Conservation (phyloP, 2,113 vertebrate species). For the Semicossyphus pulcher region DNA sequence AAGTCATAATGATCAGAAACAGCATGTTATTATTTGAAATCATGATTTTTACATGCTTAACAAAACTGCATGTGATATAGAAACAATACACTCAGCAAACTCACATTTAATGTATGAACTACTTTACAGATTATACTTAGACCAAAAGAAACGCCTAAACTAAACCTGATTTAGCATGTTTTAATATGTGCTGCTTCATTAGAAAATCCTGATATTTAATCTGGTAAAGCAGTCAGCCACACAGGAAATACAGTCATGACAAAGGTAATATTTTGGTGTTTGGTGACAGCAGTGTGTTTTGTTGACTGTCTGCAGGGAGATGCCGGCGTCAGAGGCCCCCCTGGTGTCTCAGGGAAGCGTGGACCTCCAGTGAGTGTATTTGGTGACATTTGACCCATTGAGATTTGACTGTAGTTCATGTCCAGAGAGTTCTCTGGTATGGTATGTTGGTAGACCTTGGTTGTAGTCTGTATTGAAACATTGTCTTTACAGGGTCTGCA, state of each 20-base stretch:
- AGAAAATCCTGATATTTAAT: too few relatives aligned
- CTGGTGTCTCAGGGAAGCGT: conserved; percentile 78
- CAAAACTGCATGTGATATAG: too few relatives aligned
- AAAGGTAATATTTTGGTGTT: neutral
- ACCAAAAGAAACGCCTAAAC: too few relatives aligned
- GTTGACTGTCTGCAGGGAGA: conserved; percentile 77
- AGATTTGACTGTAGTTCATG: neutral
- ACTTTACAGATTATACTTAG: too few relatives aligned
- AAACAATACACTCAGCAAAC: too few relatives aligned
- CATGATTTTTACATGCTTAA: too few relatives aligned
- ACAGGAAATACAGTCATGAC: neutral
- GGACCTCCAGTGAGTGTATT: conserved; percentile 78
- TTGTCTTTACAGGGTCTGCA: conserved; percentile 75
- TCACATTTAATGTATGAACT: too few relatives aligned
- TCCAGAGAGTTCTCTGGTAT: neutral
- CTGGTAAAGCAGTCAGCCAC: neutral
- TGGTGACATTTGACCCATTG: neutral
- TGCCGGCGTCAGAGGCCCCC: conserved; percentile 74
- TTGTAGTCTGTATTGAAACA: neutral
- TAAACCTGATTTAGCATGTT: too few relatives aligned
- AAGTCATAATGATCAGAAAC: conserved; percentile 4
- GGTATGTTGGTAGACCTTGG: neutral
- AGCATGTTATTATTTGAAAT: too few relatives aligned
- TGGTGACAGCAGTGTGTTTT: neutral
- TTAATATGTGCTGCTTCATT: too few relatives aligned